phyloP scores from a whole-genome alignment of 2,888 invertebrate species.

The Cephus spinipes region DNA sequence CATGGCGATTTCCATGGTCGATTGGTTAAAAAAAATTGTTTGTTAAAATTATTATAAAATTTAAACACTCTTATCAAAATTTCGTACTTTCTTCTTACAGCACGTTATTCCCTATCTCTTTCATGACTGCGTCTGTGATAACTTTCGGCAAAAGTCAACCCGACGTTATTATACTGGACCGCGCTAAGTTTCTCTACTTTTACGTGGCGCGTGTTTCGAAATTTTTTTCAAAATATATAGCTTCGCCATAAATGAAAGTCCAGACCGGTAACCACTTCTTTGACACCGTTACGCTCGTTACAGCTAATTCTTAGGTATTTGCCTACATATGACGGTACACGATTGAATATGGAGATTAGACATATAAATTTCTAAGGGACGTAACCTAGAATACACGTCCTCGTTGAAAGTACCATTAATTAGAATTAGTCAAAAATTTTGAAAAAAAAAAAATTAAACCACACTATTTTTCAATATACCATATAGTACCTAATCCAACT shows the following conservation, averaged over 20 bases:
- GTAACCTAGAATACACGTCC: background rate
- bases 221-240: background rate
- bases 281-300: background rate
- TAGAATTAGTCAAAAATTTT: background rate
- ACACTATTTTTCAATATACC: background rate
- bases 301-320: background rate
- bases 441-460: background rate
- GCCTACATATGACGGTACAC: background rate
- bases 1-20: background rate
- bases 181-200: background rate
- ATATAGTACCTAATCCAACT: background rate
- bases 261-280: background rate
- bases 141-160: no score
- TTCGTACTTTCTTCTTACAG: no score
- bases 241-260: background rate
- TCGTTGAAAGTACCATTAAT: background rate
- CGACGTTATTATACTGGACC: background rate
- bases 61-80: no score
- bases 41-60: background rate
- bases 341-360: background rate
- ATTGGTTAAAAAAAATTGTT: background rate
- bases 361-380: background rate
- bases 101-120: no score
- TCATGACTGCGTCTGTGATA: no score
- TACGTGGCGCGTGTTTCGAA: background rate